These are phyloP conservation scores for Pharmacophagus antenor DNA, from an alignment of 2,888 invertebrate species.

Conservation along the genomic window DNA sequence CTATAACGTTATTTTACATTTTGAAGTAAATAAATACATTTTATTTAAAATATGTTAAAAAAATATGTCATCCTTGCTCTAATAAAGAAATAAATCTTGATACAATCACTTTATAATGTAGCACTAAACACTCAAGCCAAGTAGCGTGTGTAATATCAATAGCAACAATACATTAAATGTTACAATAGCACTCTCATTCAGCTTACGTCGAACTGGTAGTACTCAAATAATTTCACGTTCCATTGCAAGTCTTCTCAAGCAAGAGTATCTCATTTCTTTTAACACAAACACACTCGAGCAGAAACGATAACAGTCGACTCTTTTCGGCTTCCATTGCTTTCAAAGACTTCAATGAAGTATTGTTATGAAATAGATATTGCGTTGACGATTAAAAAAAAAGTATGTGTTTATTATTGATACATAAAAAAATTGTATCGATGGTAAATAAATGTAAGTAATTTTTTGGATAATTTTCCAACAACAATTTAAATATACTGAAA, in stretches of 20 bases:
- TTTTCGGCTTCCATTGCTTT: slow-evolving; percentile 54
- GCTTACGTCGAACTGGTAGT: slow-evolving; percentile 37
- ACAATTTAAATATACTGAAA: too few species aligned
- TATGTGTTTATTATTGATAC: too few species aligned
- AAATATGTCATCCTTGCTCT: neutral
- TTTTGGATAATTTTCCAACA: too few species aligned
- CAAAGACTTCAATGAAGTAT: slow-evolving; percentile 40
- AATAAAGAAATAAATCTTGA: neutral
- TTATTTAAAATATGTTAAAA: neutral
- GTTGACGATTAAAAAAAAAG: neutral
- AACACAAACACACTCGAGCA: slow-evolving; percentile 62
- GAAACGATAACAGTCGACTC: slow-evolving; percentile 66
- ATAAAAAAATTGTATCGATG: neutral
- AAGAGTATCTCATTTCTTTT: slow-evolving; percentile 72
- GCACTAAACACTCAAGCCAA: slow-evolving; percentile 41
- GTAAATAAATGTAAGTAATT: too few species aligned
- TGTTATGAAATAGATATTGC: slow-evolving; percentile 15
- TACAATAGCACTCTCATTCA: slow-evolving; percentile 43
- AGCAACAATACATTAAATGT: slow-evolving; percentile 54
- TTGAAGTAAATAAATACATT: neutral
- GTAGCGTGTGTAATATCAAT: slow-evolving; percentile 56
- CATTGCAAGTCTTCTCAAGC: slow-evolving; percentile 69
- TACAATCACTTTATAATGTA: slow-evolving; percentile 22
- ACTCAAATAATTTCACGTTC: slow-evolving; percentile 69
- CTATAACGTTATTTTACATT: too few species aligned